Conservation (phyloP, 2,113 vertebrate species). For the Alectura lathami region DNA sequence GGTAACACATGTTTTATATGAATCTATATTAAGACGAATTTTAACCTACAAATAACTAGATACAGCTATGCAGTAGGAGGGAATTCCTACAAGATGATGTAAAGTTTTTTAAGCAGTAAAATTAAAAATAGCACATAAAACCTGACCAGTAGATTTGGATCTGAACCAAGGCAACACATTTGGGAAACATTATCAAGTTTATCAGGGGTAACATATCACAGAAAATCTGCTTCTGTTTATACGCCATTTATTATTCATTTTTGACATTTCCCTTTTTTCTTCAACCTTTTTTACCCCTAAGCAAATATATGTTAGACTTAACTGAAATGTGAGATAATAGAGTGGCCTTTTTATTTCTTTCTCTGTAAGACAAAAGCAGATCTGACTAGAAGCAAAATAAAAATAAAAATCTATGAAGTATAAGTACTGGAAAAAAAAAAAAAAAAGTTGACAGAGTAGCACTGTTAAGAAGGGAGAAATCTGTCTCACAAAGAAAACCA, state of each 20-base stretch:
- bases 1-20: constrained; percentile 87
- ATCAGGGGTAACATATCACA: constrained; percentile 77
- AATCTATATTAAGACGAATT: constrained; percentile 86
- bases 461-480: not conserved
- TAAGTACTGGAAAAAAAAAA: constrained; percentile 41
- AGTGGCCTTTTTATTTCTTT: constrained; percentile 52
- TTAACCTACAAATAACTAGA: constrained; percentile 86
- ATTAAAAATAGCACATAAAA: constrained; percentile 81
- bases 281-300: constrained; percentile 72
- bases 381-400: constrained; percentile 68
- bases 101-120: constrained; percentile 79
- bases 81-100: constrained; percentile 82
- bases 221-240: constrained; percentile 86
- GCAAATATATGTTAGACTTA: constrained; percentile 76
- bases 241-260: constrained; percentile 82
- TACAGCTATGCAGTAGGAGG: constrained; percentile 81
- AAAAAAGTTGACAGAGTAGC: constrained; percentile 11
- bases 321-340: constrained; percentile 76
- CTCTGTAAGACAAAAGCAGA: constrained; percentile 54
- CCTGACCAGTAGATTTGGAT: constrained; percentile 71
- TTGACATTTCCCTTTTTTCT: constrained; percentile 82
- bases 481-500: not conserved
- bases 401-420: constrained; percentile 66
- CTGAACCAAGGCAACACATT: constrained; percentile 77
- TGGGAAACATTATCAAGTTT: constrained; percentile 85